Conservation (phyloP, 2,113 vertebrate species). For the Myocastor coypus region DNA sequence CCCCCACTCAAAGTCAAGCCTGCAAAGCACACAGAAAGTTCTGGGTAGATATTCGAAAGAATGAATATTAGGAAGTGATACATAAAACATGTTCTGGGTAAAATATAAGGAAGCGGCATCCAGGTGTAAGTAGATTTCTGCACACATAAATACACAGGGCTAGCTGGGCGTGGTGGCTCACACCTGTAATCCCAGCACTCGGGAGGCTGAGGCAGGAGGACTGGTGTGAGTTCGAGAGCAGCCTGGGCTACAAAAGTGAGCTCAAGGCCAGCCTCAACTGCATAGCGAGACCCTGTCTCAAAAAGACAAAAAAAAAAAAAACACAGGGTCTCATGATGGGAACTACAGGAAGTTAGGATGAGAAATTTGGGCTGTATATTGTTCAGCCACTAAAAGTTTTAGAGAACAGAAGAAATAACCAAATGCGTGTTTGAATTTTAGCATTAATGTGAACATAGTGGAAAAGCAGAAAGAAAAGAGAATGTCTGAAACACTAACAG, state of each 20-base stretch:
- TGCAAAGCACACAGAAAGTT: neutral
- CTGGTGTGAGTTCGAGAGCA: no score
- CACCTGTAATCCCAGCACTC: no score
- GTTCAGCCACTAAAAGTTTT: neutral
- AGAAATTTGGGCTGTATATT: neutral
- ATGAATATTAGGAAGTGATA: neutral
- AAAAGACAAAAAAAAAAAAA: no score
- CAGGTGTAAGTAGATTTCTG: neutral
- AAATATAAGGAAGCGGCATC: neutral
- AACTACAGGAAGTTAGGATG: neutral
- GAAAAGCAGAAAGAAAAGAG: neutral
- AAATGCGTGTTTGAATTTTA: conserved; percentile 23
- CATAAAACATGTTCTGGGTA: neutral
- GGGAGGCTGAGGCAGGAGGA: no score
- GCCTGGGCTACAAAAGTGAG: no score
- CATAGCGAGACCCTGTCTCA: no score
- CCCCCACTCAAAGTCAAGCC: neutral
- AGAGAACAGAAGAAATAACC: neutral
- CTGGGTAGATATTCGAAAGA: neutral
- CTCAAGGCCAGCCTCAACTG: no score
- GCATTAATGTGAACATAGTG: neutral
- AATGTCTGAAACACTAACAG: neutral
- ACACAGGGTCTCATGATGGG: neutral
- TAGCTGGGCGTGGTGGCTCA: no score
- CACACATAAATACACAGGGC: neutral